Evolutionary conservation across 1,140 invertebrate genomes (phyloP).

Genomic region (Euura saliciscinereae): DNA sequence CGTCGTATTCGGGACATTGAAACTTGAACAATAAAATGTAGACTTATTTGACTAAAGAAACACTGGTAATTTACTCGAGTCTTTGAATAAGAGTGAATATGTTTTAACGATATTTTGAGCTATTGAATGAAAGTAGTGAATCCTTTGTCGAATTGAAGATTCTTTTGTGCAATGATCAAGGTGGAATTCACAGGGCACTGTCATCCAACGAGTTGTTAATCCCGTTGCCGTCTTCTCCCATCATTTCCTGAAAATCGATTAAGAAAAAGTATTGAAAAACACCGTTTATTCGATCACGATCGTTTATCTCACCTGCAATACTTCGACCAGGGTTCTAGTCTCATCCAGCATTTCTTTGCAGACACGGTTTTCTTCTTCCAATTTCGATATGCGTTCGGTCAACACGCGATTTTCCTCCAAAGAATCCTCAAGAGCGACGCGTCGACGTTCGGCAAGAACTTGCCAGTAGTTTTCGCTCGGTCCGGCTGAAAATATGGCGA

Average conservation of each 20-base stretch:
- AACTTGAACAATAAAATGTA: no score
- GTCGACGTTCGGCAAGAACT: slow-evolving; percentile 68
- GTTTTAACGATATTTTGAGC: neutral
- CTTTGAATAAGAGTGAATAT: neutral
- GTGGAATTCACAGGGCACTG: slow-evolving; percentile 29
- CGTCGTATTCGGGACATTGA: no score
- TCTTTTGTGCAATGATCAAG: neutral
- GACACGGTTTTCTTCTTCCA: slow-evolving; percentile 69
- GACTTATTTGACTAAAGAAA: neutral
- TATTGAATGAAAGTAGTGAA: neutral
- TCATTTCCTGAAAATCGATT: slow-evolving; percentile 47
- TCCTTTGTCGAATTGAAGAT: neutral
- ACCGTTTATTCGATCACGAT: neutral
- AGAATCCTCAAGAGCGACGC: slow-evolving; percentile 68
- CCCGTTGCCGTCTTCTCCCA: slow-evolving; percentile 49
- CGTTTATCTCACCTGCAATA: slow-evolving; percentile 66
- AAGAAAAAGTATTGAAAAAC: slow-evolving; percentile 9
- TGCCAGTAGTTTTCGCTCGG: slow-evolving; percentile 74
- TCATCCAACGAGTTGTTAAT: slow-evolving; percentile 57
- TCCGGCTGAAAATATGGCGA: slow-evolving; percentile 41
- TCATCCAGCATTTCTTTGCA: slow-evolving; percentile 73
- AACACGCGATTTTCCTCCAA: slow-evolving; percentile 68
- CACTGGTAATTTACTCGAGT: neutral
- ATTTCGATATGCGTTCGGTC: slow-evolving; percentile 59
- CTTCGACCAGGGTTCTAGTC: slow-evolving; percentile 68